Conservation (phyloP, 2,797 vertebrate genomes). For the Bovichtus variegatus region DNA sequence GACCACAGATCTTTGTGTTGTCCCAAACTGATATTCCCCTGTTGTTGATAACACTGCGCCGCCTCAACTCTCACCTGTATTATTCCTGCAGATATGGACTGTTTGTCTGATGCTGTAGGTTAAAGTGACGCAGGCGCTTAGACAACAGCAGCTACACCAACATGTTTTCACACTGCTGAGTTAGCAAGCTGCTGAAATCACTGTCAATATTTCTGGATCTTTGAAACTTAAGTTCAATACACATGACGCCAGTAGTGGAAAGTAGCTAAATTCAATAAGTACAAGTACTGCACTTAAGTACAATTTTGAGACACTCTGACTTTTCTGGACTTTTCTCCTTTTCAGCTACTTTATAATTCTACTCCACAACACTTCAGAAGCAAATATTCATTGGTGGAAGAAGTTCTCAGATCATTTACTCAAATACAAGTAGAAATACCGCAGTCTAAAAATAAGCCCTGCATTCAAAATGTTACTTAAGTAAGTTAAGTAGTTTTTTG, state of each 20-base stretch:
- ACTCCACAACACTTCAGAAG: neutral
- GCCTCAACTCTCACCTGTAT: conserved; percentile 34
- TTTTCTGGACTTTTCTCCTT: neutral
- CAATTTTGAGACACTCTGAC: neutral
- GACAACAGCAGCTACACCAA: neutral
- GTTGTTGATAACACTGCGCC: neutral
- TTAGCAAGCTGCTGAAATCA: neutral
- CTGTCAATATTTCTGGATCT: neutral
- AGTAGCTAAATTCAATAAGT: neutral
- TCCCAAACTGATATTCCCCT: neutral
- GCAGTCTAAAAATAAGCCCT: too few species aligned
- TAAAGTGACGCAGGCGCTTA: conserved; percentile 38
- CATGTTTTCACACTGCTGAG: conserved; percentile 33
- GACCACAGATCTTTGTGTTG: neutral
- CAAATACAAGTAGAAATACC: too few species aligned
- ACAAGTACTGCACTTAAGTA: neutral
- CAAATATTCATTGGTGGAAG: neutral
- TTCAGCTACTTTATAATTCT: neutral
- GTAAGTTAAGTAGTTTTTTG: too few species aligned
- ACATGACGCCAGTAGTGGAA: neutral
- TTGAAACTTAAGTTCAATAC: neutral
- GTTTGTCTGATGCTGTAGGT: conserved; percentile 33
- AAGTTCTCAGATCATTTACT: too few species aligned
- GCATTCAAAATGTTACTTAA: too few species aligned
- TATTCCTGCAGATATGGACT: neutral